These are phyloP conservation scores for Hystrix brachyura DNA, from an alignment of 2,113 vertebrate species.

Conservation along the genomic window DNA sequence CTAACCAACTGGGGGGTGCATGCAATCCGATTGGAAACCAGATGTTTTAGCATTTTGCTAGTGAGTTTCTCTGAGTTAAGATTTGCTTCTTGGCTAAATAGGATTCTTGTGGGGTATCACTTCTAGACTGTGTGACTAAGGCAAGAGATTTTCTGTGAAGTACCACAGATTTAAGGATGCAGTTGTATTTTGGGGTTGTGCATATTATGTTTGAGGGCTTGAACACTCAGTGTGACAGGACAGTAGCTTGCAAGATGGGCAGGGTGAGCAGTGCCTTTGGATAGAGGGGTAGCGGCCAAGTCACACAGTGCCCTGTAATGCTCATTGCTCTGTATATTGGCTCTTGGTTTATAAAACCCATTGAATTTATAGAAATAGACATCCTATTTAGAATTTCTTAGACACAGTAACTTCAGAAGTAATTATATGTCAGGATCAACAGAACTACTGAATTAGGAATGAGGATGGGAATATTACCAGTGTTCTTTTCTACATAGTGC, in stretches of 20 bases:
- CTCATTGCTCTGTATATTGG: background rate
- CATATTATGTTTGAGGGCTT: background rate
- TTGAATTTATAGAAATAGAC: background rate
- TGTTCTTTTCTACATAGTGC: background rate
- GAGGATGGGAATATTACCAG: background rate
- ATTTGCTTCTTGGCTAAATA: slow-evolving; percentile 25
- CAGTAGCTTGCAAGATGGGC: background rate
- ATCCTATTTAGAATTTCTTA: background rate
- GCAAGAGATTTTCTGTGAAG: background rate
- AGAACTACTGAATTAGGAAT: slow-evolving; percentile 18
- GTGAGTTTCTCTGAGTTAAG: background rate
- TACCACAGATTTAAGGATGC: background rate
- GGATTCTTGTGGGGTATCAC: slow-evolving; percentile 2
- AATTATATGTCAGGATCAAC: slow-evolving; percentile 25
- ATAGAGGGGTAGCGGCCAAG: too few relatives aligned
- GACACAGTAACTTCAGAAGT: slow-evolving; percentile 14
- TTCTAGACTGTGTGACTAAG: slow-evolving; percentile 21
- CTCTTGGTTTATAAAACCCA: background rate
- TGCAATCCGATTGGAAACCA: slow-evolving; percentile 41
- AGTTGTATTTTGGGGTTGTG: background rate
- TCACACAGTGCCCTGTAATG: background rate
- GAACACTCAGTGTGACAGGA: background rate
- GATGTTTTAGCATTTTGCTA: slow-evolving; percentile 32
- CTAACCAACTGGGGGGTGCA: background rate
- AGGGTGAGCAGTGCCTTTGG: background rate